phyloP scores from a whole-genome alignment of 1,140 invertebrate genomes.

The Physella acuta region DNA sequence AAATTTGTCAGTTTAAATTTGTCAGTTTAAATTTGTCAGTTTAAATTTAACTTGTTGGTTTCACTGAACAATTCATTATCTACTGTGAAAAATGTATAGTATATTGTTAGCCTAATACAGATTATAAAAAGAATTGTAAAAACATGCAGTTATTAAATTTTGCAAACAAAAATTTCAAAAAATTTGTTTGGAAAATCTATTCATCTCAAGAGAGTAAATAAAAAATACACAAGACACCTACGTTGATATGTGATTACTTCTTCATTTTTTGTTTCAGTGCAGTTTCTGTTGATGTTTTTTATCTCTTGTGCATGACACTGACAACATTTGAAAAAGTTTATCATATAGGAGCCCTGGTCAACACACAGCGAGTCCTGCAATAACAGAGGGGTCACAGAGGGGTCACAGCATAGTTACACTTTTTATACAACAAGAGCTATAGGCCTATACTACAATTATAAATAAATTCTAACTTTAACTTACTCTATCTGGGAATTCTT shows the following conservation, averaged over 20 bases:
- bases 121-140: too few relatives aligned
- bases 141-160: too few relatives aligned
- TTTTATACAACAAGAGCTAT: conserved; percentile 1
- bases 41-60: too few relatives aligned
- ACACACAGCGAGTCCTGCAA: conserved; percentile 33
- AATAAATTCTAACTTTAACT: conserved; percentile 1
- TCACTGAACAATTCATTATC: too few relatives aligned
- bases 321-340: conserved; percentile 33
- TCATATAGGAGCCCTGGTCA: conserved; percentile 36
- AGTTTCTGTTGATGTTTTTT: conserved; percentile 23
- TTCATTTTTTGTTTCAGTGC: conserved; percentile 29
- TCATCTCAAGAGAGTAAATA: not conserved
- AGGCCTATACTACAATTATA: not conserved
- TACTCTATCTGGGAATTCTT: conserved; percentile 31
- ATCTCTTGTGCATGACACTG: conserved; percentile 29
- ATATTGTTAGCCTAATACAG: too few relatives aligned
- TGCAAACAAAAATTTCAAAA: too few relatives aligned
- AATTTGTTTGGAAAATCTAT: too few relatives aligned
- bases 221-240: conserved; percentile 10
- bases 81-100: too few relatives aligned
- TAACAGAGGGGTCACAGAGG: too few relatives aligned
- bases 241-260: conserved; percentile 35
- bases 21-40: too few relatives aligned
- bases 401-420: too few relatives aligned
- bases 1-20: too few relatives aligned